These are phyloP conservation scores for Lontra canadensis DNA, from an alignment of 2,113 vertebrate species.

Conservation along the genomic window DNA sequence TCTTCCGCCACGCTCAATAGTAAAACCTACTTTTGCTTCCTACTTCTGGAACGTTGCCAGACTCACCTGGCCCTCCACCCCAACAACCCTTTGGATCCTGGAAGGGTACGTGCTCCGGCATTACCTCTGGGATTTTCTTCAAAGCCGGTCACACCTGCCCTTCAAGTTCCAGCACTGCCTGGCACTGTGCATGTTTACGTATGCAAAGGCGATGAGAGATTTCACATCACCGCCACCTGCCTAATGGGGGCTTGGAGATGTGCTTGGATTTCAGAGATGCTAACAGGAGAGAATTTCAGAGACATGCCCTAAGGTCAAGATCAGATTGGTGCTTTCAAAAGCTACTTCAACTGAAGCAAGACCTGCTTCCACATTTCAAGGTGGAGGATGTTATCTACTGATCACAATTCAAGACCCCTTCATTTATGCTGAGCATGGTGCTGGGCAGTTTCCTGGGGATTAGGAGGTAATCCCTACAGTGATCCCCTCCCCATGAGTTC, in stretches of 20 bases:
- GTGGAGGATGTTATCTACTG: neutral
- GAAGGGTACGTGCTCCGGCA: neutral
- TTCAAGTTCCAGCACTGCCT: accelerated
- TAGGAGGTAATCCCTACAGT: no score
- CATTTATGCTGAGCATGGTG: neutral
- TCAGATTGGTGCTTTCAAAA: neutral
- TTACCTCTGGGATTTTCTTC: neutral
- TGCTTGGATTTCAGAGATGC: neutral
- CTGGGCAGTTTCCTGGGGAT: no score
- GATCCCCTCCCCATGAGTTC: neutral
- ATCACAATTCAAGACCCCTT: neutral
- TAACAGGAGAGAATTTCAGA: neutral
- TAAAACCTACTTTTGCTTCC: neutral
- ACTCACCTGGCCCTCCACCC: no score
- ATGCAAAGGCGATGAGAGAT: neutral
- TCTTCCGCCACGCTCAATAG: neutral
- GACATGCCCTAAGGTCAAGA: neutral
- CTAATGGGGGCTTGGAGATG: neutral
- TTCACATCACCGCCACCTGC: neutral
- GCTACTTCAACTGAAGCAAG: neutral
- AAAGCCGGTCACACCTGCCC: neutral
- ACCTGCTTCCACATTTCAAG: neutral
- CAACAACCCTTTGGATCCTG: neutral
- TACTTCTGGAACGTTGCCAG: neutral
- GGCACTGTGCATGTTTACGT: neutral